These are phyloP conservation scores for Motacilla alba DNA, from an alignment of 2,113 vertebrate species.

Conservation along the genomic window DNA sequence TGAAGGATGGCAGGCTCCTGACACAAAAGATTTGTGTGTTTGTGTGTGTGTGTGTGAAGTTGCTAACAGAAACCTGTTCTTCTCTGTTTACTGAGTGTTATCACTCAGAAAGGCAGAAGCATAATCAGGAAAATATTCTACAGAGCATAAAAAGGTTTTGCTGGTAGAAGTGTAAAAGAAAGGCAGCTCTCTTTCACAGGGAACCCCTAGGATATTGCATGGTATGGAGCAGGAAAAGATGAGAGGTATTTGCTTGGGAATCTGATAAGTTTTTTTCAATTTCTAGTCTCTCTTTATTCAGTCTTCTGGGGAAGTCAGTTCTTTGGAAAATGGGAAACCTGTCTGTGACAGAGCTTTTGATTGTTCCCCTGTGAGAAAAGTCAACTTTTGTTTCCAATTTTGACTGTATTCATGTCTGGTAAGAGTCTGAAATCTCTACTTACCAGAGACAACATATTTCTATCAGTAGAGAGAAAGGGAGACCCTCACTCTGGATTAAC, in stretches of 20 bases:
- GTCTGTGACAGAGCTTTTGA: neutral
- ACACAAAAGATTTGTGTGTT: neutral
- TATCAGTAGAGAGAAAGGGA: neutral
- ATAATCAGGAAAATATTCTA: neutral
- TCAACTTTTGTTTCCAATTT: conserved; percentile 31
- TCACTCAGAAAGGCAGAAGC: neutral
- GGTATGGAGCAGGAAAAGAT: neutral
- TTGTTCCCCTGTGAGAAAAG: neutral
- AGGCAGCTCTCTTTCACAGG: neutral
- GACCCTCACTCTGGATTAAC: neutral
- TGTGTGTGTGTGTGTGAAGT: neutral
- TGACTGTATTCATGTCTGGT: neutral
- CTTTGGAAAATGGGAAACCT: neutral
- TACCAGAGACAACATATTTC: neutral
- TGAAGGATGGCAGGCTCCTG: neutral
- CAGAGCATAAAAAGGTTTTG: neutral
- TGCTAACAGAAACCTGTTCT: neutral
- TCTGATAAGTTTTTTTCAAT: neutral
- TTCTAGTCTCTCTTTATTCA: neutral
- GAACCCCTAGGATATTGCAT: neutral
- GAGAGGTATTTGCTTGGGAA: neutral
- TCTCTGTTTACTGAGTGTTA: neutral
- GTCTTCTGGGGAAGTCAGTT: neutral
- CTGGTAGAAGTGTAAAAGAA: neutral
- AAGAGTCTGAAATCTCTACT: neutral